These are phyloP conservation scores for Cecidostiba fungosa DNA, from an alignment of 2,888 invertebrate species.

Conservation along the genomic window DNA sequence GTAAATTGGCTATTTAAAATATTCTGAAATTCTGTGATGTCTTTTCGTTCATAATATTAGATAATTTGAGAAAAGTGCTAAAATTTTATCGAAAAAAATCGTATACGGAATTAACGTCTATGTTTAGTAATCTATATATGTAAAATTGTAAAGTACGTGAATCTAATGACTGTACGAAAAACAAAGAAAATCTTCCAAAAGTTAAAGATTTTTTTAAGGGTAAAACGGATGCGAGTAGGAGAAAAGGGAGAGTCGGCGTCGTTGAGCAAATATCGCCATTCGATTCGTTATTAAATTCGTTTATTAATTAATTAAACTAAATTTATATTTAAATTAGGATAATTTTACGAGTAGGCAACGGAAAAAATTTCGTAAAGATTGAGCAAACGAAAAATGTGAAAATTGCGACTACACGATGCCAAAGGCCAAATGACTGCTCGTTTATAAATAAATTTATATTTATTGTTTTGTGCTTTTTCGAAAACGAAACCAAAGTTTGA, in stretches of 20 bases:
- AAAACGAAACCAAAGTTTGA: constrained; percentile 72
- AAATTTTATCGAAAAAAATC: constrained; percentile 68
- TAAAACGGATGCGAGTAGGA: constrained; percentile 49
- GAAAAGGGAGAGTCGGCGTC: constrained; percentile 32
- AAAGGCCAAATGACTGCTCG: constrained; percentile 75
- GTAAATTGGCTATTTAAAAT: constrained; percentile 74
- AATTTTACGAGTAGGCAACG: constrained; percentile 59
- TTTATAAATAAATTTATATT: constrained; percentile 58
- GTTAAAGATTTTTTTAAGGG: constrained; percentile 62
- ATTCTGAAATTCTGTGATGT: constrained; percentile 80
- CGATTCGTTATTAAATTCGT: constrained; percentile 58
- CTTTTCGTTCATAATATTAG: constrained; percentile 77
- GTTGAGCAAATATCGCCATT: constrained; percentile 50
- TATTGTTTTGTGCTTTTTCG: constrained; percentile 67
- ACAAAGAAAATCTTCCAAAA: constrained; percentile 64
- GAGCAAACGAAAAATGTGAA: constrained; percentile 58
- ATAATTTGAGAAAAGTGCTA: constrained; percentile 66
- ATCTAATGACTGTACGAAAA: constrained; percentile 59
- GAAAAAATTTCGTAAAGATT: constrained; percentile 45
- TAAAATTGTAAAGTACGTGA: constrained; percentile 66
- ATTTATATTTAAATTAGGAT: constrained; percentile 60
- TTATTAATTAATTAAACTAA: constrained; percentile 59
- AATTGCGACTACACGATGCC: constrained; percentile 74
- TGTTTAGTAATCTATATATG: constrained; percentile 76
- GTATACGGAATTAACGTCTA: constrained; percentile 78